Evolutionary conservation across 2,113 vertebrate species (phyloP), one percentile per base, ranked within the genome.

Genomic region (Eonycteris spelaea): DNA sequence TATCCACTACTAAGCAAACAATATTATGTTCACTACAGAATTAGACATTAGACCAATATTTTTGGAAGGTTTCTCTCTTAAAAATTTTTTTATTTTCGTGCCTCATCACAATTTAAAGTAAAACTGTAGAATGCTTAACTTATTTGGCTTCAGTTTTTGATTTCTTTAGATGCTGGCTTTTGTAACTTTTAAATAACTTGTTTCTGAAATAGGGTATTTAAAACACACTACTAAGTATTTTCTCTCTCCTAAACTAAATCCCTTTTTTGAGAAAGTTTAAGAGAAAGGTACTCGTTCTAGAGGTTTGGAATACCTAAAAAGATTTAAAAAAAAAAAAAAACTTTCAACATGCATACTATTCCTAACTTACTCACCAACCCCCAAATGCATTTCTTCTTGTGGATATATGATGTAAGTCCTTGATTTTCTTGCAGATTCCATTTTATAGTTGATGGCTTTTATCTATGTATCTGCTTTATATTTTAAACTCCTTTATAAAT

Each of bases 381-480:
- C 7, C 0, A 80, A 61, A 92, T 15, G 14, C 59, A 85, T 90
- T 70, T 28, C 35, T 86, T 43, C 73, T 86, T 38, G n/a, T 82
- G 40, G 57, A 14, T 70, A 61, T 55, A 53, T 45, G 87, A 77
- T 28, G n/a, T 68, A 95, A 74, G 63, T 24, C n/a, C 15, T 63
- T 74, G n/a, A 90, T 80, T 48, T 82, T 95, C 61, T 63, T 75
- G n/a, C 90, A 94, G 87, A 86, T 65, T 96, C 68, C 57, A 95
- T 78, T 90, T 90, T 33, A 38, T 13, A 95, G 55, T 48, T 48
- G 67, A 73, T 38, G 40, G 45, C 43, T 97, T 90, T 82, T 88
- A 71, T 84, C 26, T 59, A 68, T 79, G 51, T 94, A 80, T 95
- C 88, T 97, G 74, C 45, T 96, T 92, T 85, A 26, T 21, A 94